These are phyloP conservation scores for Elymnias hypermnestra DNA, from an alignment of 1,140 invertebrate genomes.

Conservation along the genomic window DNA sequence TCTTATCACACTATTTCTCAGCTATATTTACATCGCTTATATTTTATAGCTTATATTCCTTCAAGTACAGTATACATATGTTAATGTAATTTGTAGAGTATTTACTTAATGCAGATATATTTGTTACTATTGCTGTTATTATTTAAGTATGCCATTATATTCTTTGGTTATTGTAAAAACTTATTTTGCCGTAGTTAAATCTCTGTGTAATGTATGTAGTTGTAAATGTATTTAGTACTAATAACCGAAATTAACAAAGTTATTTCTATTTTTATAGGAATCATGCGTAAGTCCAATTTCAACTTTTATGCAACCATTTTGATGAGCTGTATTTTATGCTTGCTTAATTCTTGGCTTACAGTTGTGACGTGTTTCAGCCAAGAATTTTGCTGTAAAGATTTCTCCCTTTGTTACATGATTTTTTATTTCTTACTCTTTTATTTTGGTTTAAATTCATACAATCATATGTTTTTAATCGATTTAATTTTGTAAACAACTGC, in stretches of 20 bases:
- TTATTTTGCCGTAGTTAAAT: background rate
- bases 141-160: conserved; percentile 4
- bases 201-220: conserved; percentile 11
- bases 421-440: conserved; percentile 20
- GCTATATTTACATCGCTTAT: background rate
- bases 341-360: conserved; percentile 39
- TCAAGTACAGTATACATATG: background rate
- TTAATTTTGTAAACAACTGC: no score
- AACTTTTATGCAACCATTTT: conserved; percentile 54
- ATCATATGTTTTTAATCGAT: conserved; percentile 11
- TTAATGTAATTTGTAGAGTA: background rate
- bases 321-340: conserved; percentile 63
- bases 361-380: conserved; percentile 23
- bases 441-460: conserved; percentile 22
- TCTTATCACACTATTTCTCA: no score
- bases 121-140: no score
- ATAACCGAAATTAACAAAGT: conserved; percentile 22
- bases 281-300: conserved; percentile 65
- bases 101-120: background rate
- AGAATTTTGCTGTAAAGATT: conserved; percentile 47
- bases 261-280: conserved; percentile 71
- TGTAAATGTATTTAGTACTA: conserved; percentile 19
- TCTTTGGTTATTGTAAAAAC: background rate
- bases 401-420: conserved; percentile 24
- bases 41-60: background rate